A percentile compares a stretch with the other conserved stretches of the same genome.
Evolutionary conservation across 2,888 invertebrate species (phyloP).

Genomic region (Archips crataeganus): DNA sequence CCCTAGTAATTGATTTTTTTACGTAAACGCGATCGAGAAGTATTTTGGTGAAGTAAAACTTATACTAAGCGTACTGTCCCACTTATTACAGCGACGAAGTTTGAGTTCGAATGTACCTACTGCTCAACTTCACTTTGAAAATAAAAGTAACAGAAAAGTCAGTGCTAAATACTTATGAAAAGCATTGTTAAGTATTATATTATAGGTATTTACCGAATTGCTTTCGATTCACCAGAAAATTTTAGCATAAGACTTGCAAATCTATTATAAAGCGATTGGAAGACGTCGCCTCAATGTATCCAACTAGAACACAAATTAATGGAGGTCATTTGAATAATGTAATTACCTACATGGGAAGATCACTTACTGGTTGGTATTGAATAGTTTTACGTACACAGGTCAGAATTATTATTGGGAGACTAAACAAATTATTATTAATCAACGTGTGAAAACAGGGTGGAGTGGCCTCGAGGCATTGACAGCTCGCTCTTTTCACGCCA

Average conservation of each 20-base stretch:
- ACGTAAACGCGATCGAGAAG: no score
- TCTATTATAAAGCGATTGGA: background rate
- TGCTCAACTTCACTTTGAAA: no score
- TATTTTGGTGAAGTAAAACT: no score
- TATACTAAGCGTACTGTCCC: no score
- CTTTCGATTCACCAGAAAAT: background rate
- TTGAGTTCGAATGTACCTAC: no score
- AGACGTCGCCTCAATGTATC: background rate
- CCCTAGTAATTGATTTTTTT: no score
- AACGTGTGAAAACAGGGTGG: background rate
- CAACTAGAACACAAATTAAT: slow-evolving; percentile 13
- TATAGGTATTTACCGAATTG: background rate
- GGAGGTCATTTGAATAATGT: slow-evolving; percentile 14
- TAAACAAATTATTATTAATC: background rate
- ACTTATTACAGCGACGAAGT: no score
- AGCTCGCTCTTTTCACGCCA: background rate
- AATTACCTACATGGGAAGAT: background rate
- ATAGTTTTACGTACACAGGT: background rate
- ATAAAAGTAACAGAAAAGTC: no score
- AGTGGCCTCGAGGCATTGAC: slow-evolving; percentile 17
- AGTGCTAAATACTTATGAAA: no score
- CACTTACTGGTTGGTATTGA: background rate
- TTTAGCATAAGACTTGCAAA: background rate
- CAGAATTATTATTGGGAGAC: background rate
- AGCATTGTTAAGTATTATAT: no score